These are phyloP conservation scores for Erythrocercus mccallii DNA, from an alignment of 2,113 vertebrate genomes.

Conservation along the genomic window DNA sequence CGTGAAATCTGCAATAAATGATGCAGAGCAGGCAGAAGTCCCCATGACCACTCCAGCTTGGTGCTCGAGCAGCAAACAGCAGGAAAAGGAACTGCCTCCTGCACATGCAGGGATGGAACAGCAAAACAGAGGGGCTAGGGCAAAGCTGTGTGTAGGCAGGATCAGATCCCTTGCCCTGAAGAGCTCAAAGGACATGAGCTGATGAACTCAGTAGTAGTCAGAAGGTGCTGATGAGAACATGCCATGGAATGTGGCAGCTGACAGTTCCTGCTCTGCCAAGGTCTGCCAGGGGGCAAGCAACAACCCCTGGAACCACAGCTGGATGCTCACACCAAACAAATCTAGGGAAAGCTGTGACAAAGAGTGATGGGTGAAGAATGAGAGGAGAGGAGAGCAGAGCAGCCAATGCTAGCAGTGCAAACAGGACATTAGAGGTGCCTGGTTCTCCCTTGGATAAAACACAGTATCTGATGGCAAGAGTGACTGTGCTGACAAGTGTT, in stretches of 20 bases:
- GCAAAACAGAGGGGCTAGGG: neutral
- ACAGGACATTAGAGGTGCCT: neutral
- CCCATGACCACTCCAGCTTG: accelerated
- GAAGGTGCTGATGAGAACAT: neutral
- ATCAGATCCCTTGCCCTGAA: neutral
- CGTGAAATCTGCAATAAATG: neutral
- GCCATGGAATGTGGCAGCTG: neutral
- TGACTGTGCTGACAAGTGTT: neutral
- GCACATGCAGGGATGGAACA: neutral
- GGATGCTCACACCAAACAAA: neutral
- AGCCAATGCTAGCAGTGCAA: accelerated
- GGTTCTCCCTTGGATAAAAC: neutral
- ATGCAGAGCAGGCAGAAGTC: neutral
- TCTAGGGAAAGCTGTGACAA: neutral
- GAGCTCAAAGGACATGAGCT: neutral
- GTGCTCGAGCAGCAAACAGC: neutral
- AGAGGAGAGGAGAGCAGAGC: neutral
- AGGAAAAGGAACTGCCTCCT: neutral
- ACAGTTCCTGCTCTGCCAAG: neutral
- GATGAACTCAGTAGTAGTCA: neutral
- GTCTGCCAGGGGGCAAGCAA: neutral
- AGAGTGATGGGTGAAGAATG: neutral
- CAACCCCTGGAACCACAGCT: neutral
- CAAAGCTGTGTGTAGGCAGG: neutral
- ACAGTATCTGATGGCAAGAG: neutral